Evolutionary conservation across 2,113 vertebrate genomes (phyloP).

Genomic region (Notarius lentiginosus): DNA sequence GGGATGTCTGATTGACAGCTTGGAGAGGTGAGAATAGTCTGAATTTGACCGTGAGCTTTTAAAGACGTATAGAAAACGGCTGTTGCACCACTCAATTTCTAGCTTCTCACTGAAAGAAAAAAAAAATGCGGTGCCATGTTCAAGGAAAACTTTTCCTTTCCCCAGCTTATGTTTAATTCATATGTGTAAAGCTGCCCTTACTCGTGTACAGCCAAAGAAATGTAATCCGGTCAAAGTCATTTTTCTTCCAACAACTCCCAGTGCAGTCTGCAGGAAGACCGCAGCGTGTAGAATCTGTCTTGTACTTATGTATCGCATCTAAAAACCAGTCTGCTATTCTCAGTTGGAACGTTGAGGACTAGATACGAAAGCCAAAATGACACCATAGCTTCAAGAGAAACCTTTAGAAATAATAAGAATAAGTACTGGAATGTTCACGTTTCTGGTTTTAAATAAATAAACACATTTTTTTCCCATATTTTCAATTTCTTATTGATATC

Average conservation of each 20-base stretch:
- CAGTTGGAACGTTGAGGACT: neutral
- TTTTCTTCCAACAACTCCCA: conserved; percentile 32
- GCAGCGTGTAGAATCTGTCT: conserved; percentile 19
- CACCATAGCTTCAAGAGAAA: neutral
- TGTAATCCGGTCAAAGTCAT: conserved; percentile 34
- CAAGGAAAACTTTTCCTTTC: conserved; percentile 40
- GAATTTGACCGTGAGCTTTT: conserved; percentile 46
- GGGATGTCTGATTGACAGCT: conserved; percentile 40
- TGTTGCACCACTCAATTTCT: conserved; percentile 33
- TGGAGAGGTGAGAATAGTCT: conserved; percentile 47
- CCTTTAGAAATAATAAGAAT: neutral
- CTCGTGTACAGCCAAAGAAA: conserved; percentile 7
- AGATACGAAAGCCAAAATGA: neutral
- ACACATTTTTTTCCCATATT: neutral
- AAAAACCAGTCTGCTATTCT: conserved; percentile 15
- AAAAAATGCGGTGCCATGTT: conserved; percentile 13
- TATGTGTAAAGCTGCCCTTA: conserved; percentile 34
- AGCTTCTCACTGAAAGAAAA: conserved; percentile 28
- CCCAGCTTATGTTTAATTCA: conserved; percentile 44
- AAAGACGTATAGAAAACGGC: conserved; percentile 37
- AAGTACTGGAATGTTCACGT: neutral
- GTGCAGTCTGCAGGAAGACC: conserved; percentile 21
- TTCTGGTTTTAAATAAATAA: neutral
- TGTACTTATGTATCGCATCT: conserved; percentile 22
- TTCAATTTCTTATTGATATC: neutral